These are phyloP conservation scores for Agrilus planipennis DNA, from an alignment of 1,140 invertebrate species.

Conservation along the genomic window DNA sequence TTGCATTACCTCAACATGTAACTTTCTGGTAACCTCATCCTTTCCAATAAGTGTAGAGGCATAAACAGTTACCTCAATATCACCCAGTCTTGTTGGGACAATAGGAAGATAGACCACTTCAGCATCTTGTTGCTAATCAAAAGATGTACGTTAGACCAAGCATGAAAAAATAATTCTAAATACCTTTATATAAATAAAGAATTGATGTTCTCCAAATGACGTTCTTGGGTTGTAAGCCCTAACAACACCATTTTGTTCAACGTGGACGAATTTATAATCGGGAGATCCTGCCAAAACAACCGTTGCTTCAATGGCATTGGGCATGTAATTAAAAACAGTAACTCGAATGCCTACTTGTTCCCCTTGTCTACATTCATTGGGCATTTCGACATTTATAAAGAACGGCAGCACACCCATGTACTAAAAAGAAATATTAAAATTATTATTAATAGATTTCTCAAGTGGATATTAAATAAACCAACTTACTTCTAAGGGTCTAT, in stretches of 20 bases:
- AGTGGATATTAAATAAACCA: neutral
- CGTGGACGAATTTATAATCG: constrained; percentile 89
- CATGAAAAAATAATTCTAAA: neutral
- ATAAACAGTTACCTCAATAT: constrained; percentile 67
- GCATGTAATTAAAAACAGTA: constrained; percentile 89
- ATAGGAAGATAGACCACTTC: constrained; percentile 80
- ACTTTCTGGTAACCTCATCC: constrained; percentile 56
- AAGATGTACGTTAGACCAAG: neutral
- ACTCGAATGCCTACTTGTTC: constrained; percentile 90
- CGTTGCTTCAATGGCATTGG: constrained; percentile 67
- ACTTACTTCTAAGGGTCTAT: constrained; percentile 56
- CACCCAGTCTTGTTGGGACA: constrained; percentile 68
- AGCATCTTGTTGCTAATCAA: constrained; percentile 54
- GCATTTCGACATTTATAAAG: constrained; percentile 93
- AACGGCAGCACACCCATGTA: constrained; percentile 81
- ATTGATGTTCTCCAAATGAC: constrained; percentile 84
- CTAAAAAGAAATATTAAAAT: constrained; percentile 29
- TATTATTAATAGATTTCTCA: too few relatives aligned
- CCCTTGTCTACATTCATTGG: constrained; percentile 66
- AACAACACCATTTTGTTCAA: constrained; percentile 80
- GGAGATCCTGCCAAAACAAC: constrained; percentile 75
- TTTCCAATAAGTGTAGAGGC: constrained; percentile 77
- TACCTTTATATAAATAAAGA: constrained; percentile 70
- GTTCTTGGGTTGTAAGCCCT: constrained; percentile 76
- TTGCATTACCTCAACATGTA: constrained; percentile 59